These are phyloP conservation scores for Malacosoma neustria DNA, from an alignment of 2,888 invertebrate species.

Conservation along the genomic window DNA sequence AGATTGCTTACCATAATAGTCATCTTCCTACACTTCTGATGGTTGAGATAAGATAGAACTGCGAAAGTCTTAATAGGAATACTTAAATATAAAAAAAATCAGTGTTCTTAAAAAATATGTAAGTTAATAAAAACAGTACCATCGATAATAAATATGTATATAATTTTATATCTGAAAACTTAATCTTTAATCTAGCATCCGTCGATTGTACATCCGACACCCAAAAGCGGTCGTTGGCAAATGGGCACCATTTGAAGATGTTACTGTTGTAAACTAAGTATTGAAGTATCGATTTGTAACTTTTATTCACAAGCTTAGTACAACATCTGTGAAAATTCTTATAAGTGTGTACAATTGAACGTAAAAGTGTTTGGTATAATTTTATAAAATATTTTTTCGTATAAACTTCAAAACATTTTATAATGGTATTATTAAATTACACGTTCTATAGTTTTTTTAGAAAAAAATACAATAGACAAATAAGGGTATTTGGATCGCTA, in stretches of 20 bases:
- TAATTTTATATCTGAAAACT: background rate
- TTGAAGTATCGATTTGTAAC: conserved; percentile 29
- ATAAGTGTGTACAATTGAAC: conserved; percentile 7
- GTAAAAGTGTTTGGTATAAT: too few relatives aligned
- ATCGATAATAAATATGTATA: too few relatives aligned
- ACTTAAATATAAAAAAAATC: too few relatives aligned
- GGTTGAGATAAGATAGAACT: too few relatives aligned
- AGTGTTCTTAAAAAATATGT: too few relatives aligned
- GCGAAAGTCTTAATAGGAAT: too few relatives aligned
- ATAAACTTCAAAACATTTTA: background rate
- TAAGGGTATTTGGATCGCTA: too few relatives aligned
- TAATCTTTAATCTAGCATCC: background rate
- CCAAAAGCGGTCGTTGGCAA: background rate
- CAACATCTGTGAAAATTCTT: conserved; percentile 13
- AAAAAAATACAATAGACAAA: too few relatives aligned
- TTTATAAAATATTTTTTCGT: conserved; percentile 3
- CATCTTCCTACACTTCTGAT: too few relatives aligned
- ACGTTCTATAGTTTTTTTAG: too few relatives aligned
- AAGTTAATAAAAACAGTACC: too few relatives aligned
- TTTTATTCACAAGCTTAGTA: conserved; percentile 17
- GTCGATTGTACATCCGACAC: background rate
- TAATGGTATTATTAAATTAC: background rate
- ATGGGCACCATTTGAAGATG: background rate
- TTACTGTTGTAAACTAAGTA: conserved; percentile 15
- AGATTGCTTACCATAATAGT: too few relatives aligned